Evolutionary conservation across 2,797 vertebrate genomes (phyloP).

Genomic region (Monodelphis domestica): DNA sequence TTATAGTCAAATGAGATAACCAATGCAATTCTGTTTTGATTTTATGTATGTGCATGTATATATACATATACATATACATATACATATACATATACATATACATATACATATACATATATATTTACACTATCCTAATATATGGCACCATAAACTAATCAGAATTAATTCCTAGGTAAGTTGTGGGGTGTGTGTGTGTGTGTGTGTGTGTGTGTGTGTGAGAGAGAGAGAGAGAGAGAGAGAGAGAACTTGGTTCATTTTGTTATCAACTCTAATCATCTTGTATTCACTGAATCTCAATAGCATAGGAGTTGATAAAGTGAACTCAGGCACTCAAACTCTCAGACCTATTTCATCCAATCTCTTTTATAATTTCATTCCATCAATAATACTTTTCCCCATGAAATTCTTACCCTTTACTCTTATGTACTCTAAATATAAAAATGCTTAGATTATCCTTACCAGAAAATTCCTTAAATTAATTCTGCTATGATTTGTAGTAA

Average conservation of each 20-base stretch:
- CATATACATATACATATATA: too few relatives aligned
- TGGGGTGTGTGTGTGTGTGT: not conserved
- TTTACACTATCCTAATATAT: too few relatives aligned
- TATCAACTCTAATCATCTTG: too few relatives aligned
- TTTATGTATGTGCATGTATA: too few relatives aligned
- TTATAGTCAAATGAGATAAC: not conserved
- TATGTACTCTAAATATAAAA: not conserved
- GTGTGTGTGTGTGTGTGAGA: not conserved
- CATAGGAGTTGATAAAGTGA: not conserved
- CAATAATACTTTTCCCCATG: not conserved
- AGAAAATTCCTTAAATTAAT: too few relatives aligned
- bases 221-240: not conserved
- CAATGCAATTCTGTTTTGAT: not conserved
- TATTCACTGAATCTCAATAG: not conserved
- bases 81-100: too few relatives aligned
- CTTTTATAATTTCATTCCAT: not conserved
- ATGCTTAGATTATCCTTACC: too few relatives aligned
- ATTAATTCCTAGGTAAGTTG: not conserved
- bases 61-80: too few relatives aligned
- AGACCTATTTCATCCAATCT: not conserved
- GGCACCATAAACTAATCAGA: not conserved
- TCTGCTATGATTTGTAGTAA: too few relatives aligned
- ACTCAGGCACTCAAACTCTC: not conserved
- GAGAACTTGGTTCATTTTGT: not conserved
- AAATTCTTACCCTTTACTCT: not conserved